Evolutionary conservation across 1,140 invertebrate genomes (phyloP).

Genomic region (Trachymyrmex septentrionalis): DNA sequence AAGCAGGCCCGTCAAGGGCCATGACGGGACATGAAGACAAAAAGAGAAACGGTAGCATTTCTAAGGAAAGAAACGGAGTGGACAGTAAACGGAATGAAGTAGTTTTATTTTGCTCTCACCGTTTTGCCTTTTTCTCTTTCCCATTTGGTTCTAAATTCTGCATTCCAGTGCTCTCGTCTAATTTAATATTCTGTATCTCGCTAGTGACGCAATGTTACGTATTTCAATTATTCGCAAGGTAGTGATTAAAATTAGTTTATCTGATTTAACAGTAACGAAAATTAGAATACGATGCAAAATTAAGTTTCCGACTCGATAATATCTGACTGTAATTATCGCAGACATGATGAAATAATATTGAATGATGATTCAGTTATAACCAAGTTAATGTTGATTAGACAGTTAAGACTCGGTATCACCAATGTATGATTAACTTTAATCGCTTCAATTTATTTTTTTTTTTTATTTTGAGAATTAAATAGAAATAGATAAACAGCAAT

Average conservation of each 20-base stretch:
- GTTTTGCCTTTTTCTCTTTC: not conserved
- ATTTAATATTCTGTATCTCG: not conserved
- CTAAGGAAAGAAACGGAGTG: conserved; percentile 41
- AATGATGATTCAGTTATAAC: not conserved
- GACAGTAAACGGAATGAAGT: conserved; percentile 65
- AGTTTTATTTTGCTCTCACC: conserved; percentile 56
- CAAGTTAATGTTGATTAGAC: not conserved
- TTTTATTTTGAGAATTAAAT: too few species aligned
- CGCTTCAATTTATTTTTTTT: too few species aligned
- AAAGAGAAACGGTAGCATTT: conserved; percentile 51
- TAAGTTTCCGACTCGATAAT: not conserved
- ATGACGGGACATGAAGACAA: conserved; percentile 57
- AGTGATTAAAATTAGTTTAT: not conserved
- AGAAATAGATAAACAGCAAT: too few species aligned
- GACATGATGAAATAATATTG: not conserved
- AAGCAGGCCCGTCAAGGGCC: conserved; percentile 56
- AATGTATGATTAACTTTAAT: too few species aligned
- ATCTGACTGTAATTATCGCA: not conserved
- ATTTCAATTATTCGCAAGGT: not conserved
- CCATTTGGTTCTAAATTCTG: conserved; percentile 7
- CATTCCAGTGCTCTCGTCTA: not conserved
- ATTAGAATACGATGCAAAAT: not conserved
- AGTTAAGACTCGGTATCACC: not conserved
- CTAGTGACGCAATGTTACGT: not conserved
- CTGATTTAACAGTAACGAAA: not conserved